Percentiles rank a stretch among this genome's conserved stretches.
phyloP scores from a whole-genome alignment of 2,797 vertebrate genomes.

The Hydrocynus forskahlii region DNA sequence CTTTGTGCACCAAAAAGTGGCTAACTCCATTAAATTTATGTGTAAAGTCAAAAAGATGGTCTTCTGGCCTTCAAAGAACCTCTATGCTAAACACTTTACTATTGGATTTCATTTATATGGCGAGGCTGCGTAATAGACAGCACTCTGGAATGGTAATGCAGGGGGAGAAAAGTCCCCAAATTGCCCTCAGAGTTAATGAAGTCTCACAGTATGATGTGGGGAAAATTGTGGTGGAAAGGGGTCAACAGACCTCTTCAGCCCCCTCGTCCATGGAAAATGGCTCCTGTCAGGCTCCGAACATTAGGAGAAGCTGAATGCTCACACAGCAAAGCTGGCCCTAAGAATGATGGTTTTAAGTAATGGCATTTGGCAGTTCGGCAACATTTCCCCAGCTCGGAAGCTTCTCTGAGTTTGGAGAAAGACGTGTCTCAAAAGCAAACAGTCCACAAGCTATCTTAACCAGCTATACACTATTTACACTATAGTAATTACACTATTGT shows the following conservation, averaged over 20 bases:
- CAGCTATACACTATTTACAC: background rate
- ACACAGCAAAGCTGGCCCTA: slow-evolving; percentile 64
- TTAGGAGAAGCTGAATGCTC: slow-evolving; percentile 77
- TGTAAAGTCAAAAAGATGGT: slow-evolving; percentile 42
- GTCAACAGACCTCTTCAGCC: slow-evolving; percentile 81
- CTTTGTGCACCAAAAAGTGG: slow-evolving; percentile 1
- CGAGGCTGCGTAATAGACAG: slow-evolving; percentile 56
- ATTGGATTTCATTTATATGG: slow-evolving; percentile 56
- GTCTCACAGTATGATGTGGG: slow-evolving; percentile 79
- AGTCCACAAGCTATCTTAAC: background rate
- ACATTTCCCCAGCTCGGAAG: slow-evolving; percentile 67
- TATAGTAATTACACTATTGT: background rate
- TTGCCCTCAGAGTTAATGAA: slow-evolving; percentile 83
- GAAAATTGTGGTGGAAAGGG: slow-evolving; percentile 80
- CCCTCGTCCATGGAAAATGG: slow-evolving; percentile 77
- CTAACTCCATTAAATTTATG: slow-evolving; percentile 31
- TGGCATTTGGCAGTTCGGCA: slow-evolving; percentile 74
- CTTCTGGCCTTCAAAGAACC: slow-evolving; percentile 54
- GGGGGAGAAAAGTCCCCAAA: slow-evolving; percentile 68
- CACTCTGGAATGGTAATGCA: slow-evolving; percentile 48
- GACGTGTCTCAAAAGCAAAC: background rate
- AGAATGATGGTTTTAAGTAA: slow-evolving; percentile 79
- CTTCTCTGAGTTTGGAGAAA: slow-evolving; percentile 5
- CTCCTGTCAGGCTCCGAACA: slow-evolving; percentile 79
- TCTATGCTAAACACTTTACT: slow-evolving; percentile 52